Base-by-base conservation (phyloP, 2,888 invertebrate species). In the Andrena dorsata region DNA sequence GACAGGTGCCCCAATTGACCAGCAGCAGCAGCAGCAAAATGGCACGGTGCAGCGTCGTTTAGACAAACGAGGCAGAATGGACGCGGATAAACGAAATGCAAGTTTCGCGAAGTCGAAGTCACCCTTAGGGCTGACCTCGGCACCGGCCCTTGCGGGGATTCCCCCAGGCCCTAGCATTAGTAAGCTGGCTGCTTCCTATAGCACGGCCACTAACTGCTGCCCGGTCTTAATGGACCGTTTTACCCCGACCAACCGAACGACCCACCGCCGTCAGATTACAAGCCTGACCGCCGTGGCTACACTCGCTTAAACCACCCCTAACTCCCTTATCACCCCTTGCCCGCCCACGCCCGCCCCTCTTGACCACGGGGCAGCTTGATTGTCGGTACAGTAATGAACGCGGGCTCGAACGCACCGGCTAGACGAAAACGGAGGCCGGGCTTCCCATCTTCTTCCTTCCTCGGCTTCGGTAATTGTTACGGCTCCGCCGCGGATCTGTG, bases 161-260 rank as follows among this genome's bases (percentile, higher is more conserved):
- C 69, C 66, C 49, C 35, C 68, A 60, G 58, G 23, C 56, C 68
- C 56, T 53, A 76, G 77, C 89, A 90, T 89, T 88, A 89, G 86
- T 83, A 86, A 89, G 87, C 89, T 73, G 78, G 81, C 82, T 80
- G 88, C 63, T 88, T 89, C 87, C 89, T 89, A 75, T 73, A 69
- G 82, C 84, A 73, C 68, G 65, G 64, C 84, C 86, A 84, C 87
- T 88, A 89, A 89, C 88, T 83, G 78, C 88, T 81, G 72, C 75
- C 86, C 84, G 68, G 79, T 87, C 88, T 90, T 90, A 90, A 90
- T 90, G 90, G 89, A 86, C 83, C 90, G 86, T 90, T 90, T 90
- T 88, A 86, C 82, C 85, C 86, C 86, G 78, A 84, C 86, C 85
- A 77, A 81, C 83, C 82, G 82, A 83, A 86, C 90, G 90, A 90